phyloP scores from a whole-genome alignment of 2,797 vertebrate species.

The Falco novaeseelandiae region DNA sequence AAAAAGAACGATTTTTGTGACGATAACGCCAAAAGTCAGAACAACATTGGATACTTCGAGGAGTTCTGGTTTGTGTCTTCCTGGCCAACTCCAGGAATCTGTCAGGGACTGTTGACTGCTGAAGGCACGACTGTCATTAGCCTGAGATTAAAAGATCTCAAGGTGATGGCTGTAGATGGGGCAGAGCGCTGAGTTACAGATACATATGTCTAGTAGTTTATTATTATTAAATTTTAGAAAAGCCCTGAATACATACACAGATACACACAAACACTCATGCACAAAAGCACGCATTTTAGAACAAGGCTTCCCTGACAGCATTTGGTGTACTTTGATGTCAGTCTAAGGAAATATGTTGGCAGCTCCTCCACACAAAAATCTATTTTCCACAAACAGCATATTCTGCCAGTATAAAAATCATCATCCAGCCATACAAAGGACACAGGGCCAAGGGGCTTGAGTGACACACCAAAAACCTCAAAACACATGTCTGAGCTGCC shows the following conservation, averaged over 20 bases:
- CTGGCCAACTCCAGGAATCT: background rate
- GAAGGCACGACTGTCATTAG: background rate
- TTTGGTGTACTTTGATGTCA: slow-evolving; percentile 60
- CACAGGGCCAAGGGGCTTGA: slow-evolving; percentile 61
- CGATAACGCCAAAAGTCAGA: background rate
- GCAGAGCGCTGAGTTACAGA: background rate
- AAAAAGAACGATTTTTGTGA: background rate
- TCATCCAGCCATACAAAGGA: slow-evolving; percentile 47
- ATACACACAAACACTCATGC: background rate
- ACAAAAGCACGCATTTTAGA: background rate
- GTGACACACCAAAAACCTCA: slow-evolving; percentile 73
- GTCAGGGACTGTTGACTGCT: background rate
- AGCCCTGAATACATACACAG: background rate
- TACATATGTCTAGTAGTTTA: background rate
- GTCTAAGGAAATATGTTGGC: slow-evolving; percentile 59
- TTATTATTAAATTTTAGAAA: slow-evolving; percentile 9
- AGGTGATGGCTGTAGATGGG: background rate
- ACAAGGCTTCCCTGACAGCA: slow-evolving; percentile 53
- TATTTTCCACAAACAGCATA: slow-evolving; percentile 54
- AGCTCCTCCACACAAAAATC: slow-evolving; percentile 26
- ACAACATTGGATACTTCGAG: background rate
- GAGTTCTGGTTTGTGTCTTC: background rate
- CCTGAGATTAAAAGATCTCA: background rate
- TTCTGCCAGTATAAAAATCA: slow-evolving; percentile 56
- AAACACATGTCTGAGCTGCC: slow-evolving; percentile 75